Evolutionary conservation across 2,113 vertebrate genomes (phyloP).

Genomic region (Urocolius indicus): DNA sequence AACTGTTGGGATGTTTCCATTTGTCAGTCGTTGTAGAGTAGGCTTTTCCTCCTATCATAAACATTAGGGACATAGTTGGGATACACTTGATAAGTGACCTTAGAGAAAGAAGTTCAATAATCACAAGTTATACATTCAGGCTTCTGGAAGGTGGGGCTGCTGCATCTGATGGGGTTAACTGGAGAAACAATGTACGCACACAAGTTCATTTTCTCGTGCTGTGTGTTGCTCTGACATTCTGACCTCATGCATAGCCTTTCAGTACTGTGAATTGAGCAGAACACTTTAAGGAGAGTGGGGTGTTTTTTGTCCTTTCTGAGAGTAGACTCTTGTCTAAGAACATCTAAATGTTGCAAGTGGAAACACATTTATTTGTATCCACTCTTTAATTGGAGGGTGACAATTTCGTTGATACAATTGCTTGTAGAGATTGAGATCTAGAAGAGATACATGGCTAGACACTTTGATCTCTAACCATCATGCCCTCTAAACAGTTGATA

Average conservation of each 20-base stretch:
- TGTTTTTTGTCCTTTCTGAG: background rate
- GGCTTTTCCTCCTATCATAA: background rate
- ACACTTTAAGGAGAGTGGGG: background rate
- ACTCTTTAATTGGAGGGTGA: background rate
- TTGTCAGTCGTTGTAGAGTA: background rate
- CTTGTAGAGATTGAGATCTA: background rate
- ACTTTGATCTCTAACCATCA: background rate
- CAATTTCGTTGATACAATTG: background rate
- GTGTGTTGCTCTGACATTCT: accelerated
- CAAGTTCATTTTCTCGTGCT: background rate
- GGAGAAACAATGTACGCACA: background rate
- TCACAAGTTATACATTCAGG: accelerated
- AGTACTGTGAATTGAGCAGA: background rate
- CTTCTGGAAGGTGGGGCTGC: background rate
- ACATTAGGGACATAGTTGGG: background rate
- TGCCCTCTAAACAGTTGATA: background rate
- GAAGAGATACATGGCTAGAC: background rate
- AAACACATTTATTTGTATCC: background rate
- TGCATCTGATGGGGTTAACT: background rate
- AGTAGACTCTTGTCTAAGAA: background rate
- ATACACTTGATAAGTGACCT: background rate
- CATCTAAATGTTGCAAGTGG: background rate
- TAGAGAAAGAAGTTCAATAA: background rate
- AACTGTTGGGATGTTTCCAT: background rate
- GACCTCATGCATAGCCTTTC: background rate